Evolutionary conservation across 92 coral and sea anemone genomes (phyloP).

Genomic region (Phenganax subtilis): DNA sequence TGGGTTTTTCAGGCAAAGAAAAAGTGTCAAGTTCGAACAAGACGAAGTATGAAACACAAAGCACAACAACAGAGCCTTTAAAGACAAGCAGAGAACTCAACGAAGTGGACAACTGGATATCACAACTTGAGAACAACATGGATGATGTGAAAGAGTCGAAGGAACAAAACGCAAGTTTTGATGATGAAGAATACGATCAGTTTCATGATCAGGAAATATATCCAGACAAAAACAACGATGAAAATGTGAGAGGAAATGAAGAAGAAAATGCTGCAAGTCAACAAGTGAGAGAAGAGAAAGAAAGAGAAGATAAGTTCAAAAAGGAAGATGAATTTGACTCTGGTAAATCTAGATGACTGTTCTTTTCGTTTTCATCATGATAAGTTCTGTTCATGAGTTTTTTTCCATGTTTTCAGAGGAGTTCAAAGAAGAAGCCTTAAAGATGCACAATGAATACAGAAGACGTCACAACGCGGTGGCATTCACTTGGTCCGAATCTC

Average conservation of each 20-base stretch:
- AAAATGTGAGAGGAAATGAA: neutral
- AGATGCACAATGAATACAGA: slow-evolving; percentile 41
- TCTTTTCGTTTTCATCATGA: no score
- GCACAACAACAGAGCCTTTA: neutral
- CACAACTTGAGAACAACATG: slow-evolving; percentile 5
- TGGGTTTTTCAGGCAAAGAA: no score
- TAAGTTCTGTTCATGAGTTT: neutral
- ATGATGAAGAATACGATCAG: slow-evolving; percentile 16
- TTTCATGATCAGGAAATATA: slow-evolving; percentile 9
- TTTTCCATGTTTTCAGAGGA: slow-evolving; percentile 25
- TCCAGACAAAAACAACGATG: neutral
- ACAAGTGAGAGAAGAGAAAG: neutral
- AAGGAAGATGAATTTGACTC: slow-evolving; percentile 23
- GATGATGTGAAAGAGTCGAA: neutral
- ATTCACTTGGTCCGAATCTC: slow-evolving; percentile 24
- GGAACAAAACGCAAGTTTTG: neutral
- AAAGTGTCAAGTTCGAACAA: neutral
- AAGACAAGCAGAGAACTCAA: neutral
- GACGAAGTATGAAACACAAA: neutral
- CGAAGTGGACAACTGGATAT: slow-evolving; percentile 23
- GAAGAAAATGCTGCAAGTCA: neutral
- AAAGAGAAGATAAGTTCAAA: neutral
- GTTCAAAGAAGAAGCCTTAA: slow-evolving; percentile 39
- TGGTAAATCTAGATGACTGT: neutral
- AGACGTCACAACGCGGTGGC: slow-evolving; percentile 35